Conservation (phyloP, 2,113 vertebrate genomes). For the Hepsetus odoe region DNA sequence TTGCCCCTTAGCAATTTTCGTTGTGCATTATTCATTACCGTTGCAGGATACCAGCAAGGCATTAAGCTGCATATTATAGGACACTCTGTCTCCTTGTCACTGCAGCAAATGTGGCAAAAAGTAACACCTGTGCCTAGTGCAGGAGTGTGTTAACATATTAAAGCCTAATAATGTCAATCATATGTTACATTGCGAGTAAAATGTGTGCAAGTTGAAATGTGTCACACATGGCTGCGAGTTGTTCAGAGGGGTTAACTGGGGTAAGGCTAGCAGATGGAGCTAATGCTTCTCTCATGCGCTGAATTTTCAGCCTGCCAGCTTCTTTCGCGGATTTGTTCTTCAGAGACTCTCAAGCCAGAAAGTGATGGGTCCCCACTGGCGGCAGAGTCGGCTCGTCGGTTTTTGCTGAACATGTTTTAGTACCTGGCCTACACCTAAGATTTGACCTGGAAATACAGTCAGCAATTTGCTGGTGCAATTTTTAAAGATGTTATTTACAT, state of each 20-base stretch:
- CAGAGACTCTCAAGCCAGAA: slow-evolving; percentile 64
- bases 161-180: slow-evolving; percentile 20
- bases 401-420: background rate
- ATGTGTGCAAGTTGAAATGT: slow-evolving; percentile 32
- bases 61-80: background rate
- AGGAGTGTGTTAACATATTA: slow-evolving; percentile 23
- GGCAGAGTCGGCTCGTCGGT: slow-evolving; percentile 13
- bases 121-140: slow-evolving; percentile 13
- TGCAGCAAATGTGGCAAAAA: slow-evolving; percentile 8
- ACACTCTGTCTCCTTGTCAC: background rate
- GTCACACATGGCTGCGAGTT: slow-evolving; percentile 27
- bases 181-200: slow-evolving; percentile 34
- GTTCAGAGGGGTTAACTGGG: slow-evolving; percentile 61
- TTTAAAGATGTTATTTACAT: slow-evolving; percentile 63
- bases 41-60: background rate
- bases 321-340: slow-evolving; percentile 70
- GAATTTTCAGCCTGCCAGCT: slow-evolving; percentile 47
- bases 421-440: background rate
- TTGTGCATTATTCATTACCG: slow-evolving; percentile 12
- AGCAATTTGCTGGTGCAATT: slow-evolving; percentile 68
- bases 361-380: slow-evolving; percentile 64
- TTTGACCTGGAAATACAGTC: slow-evolving; percentile 61
- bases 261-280: slow-evolving; percentile 61
- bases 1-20: slow-evolving; percentile 15
- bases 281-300: slow-evolving; percentile 53